Evolutionary conservation across 92 coral and sea anemone genomes (phyloP), one percentile per base, ranked within the genome.

Genomic region (Desmophyllum pertusum): DNA sequence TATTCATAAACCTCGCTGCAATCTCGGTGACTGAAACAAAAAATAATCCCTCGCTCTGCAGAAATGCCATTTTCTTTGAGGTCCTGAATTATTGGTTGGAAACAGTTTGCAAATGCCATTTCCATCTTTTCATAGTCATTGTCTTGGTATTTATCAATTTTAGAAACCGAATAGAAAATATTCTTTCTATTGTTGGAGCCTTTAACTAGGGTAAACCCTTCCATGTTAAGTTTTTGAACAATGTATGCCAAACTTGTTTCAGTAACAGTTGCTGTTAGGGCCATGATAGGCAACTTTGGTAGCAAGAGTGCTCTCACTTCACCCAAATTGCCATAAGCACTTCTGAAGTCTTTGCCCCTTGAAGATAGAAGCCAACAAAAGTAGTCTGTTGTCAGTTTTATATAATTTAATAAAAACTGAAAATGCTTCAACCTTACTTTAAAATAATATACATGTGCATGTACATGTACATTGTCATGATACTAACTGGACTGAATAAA

Each of bases 281-380:
- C 91, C 61, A 82, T 75, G 25, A 82, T 15, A 8, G 87, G 90
- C 33, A 87, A 27, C 38, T 69, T 68, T 30, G 86, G 81, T 51
- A 80, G 39, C 36, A 87, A 51, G 1, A 80, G 46, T 36, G 78
- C 59, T 75, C 86, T 81, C 18, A 80, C 39, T 30, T 87, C 86
- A 9, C 86, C 64, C 21, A 87, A 30, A 13, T 86, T 74, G 74
- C 53, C 85, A 75, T 80, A 74, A 37, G 85, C 82, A 4, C 48
- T 50, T 71, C 90, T 66, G 45, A 80, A 80, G n/a, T 87, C 86
- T 33, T 75, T 74, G 40, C 73, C 90, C 83, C 90, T 80, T 35
- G 13, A 19, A 33, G 23, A 67, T 67, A 67, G 13, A 15, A 67
- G 42, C 73, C 21, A 15, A 33, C 3, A n/a, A 36, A 67, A 33